phyloP scores from a whole-genome alignment of 1,140 invertebrate species.

The Aricia agestis region DNA sequence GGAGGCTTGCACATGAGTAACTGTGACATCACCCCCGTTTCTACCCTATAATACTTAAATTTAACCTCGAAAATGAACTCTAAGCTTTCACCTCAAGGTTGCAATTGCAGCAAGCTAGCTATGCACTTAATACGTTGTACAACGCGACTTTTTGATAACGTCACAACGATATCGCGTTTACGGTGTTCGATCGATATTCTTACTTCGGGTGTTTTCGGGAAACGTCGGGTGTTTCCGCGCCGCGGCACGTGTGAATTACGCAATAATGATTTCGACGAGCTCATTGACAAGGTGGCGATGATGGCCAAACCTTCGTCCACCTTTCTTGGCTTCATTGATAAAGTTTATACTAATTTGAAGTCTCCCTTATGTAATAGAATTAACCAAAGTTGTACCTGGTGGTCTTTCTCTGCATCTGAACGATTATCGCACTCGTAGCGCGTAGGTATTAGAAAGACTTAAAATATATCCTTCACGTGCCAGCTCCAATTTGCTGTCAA shows the following conservation, averaged over 20 bases:
- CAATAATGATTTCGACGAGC: constrained; percentile 48
- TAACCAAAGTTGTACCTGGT: too few relatives aligned
- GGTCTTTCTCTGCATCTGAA: too few relatives aligned
- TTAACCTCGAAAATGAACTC: constrained; percentile 27
- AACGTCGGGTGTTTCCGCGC: constrained; percentile 48
- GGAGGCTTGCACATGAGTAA: constrained; percentile 44
- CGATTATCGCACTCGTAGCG: too few relatives aligned
- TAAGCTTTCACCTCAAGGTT: constrained; percentile 25
- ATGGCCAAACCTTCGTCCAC: constrained; percentile 18
- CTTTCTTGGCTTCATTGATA: not conserved
- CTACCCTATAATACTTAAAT: constrained; percentile 18
- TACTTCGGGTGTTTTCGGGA: constrained; percentile 48
- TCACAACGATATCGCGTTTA: constrained; percentile 59
- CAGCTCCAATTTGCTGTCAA: too few relatives aligned
- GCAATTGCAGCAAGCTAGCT: constrained; percentile 14
- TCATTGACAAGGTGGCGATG: constrained; percentile 62
- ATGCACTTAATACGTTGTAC: constrained; percentile 31
- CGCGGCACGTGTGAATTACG: constrained; percentile 66
- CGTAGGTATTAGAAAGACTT: too few relatives aligned
- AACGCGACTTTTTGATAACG: constrained; percentile 45
- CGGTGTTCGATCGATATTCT: constrained; percentile 61
- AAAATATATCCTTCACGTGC: too few relatives aligned
- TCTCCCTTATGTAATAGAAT: too few relatives aligned
- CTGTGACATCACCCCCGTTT: constrained; percentile 32
- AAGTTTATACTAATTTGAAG: not conserved